These are phyloP conservation scores for Macheiramphus alcinus DNA, from an alignment of 2,113 vertebrate genomes.

Conservation along the genomic window DNA sequence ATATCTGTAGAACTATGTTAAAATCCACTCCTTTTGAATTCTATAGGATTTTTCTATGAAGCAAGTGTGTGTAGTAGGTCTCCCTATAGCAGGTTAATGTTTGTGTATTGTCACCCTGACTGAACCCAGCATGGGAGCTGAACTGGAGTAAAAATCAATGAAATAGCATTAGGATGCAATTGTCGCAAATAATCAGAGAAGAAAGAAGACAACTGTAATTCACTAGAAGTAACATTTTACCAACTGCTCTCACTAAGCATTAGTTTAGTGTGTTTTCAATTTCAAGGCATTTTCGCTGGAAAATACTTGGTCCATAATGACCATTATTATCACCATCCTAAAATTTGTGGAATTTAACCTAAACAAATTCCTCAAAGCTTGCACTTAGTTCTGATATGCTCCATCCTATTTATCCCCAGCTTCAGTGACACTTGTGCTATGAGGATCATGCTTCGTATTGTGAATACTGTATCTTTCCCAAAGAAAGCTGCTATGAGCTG, in stretches of 20 bases:
- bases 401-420: background rate
- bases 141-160: conserved; percentile 71
- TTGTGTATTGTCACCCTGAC: conserved; percentile 49
- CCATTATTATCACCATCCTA: conserved; percentile 59
- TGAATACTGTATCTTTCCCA: background rate
- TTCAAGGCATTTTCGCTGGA: conserved; percentile 42
- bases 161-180: conserved; percentile 71
- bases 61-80: background rate
- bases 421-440: background rate
- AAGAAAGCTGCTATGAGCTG: background rate
- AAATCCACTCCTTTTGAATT: background rate
- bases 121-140: conserved; percentile 67
- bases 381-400: conserved; percentile 1
- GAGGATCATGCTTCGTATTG: background rate
- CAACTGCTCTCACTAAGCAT: conserved; percentile 64
- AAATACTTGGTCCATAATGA: conserved; percentile 53
- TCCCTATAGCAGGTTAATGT: conserved; percentile 29
- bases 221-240: conserved; percentile 55
- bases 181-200: conserved; percentile 70
- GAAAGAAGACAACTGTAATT: conserved; percentile 71
- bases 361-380: conserved; percentile 62
- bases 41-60: background rate
- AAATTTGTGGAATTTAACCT: conserved; percentile 68
- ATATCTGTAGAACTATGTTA: background rate
- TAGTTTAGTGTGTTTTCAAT: conserved; percentile 59